Evolutionary conservation across 2,888 invertebrate species (phyloP), one percentile per base, ranked within the genome.

Genomic region (Mythimna albipuncta): DNA sequence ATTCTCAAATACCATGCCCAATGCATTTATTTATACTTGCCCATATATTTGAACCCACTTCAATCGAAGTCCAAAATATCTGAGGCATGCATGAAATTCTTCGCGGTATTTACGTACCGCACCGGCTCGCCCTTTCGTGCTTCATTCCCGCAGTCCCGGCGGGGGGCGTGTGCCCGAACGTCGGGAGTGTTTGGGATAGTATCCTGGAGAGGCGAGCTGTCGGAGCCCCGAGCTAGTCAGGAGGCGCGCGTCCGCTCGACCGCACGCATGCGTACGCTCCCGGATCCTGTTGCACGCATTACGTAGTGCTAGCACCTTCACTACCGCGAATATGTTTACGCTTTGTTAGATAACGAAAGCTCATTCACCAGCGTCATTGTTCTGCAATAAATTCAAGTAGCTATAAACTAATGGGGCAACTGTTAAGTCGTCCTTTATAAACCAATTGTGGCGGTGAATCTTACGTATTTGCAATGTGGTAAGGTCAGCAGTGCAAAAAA

Each of bases 181-280:
- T 70, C 81, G 81, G 91, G 90, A 89, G 82, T 83, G 86, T 86
- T 88, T 87, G 89, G 91, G 90, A 90, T 82, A 85, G 81, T 81
- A 81, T 88, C 87, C 89, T 85, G 88, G 87, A 85, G 84, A 83
- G 83, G 78, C 82, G 80, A 86, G 83, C 80, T 80, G 76, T 52
- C 78, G 82, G 79, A 82, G 82, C 81, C 78, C 83, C 70, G 73
- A 75, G 80, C 79, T 92, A 95, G 94, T 95, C 90, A 90, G 88
- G 91, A 91, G 85, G 86, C 91, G 93, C 87, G 89, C 92, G 94
- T 89, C 90, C 87, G 73, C 54, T 86, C 83, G 93, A 79, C 83
- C 91, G 92, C 93, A 94, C 94, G 95, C 93, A 94, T 94, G 94
- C 92, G 92, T 93, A 90, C 89, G 81, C 80, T 85, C 81, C 75